A percentile compares a stretch with the other conserved stretches of the same genome.
These are phyloP conservation scores for Actenoides hombroni DNA, from an alignment of 2,113 vertebrate species.

Conservation along the genomic window DNA sequence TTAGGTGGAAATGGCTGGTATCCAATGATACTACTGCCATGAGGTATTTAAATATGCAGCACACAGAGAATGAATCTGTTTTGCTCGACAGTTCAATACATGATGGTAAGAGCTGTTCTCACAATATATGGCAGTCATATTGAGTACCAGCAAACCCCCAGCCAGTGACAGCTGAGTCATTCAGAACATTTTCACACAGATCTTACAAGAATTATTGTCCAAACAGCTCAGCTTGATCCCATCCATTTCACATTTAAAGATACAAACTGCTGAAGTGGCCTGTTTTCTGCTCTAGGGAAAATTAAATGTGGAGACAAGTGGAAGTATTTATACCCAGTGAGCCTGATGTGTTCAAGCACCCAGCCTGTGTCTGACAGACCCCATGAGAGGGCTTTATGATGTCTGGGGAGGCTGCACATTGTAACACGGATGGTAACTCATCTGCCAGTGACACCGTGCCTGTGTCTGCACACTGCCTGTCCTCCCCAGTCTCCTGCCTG, in stretches of 20 bases:
- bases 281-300: background rate
- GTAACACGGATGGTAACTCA: background rate
- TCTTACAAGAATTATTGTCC: background rate
- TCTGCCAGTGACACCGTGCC: rapidly evolving
- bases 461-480: background rate
- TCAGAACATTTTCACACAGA: background rate
- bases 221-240: background rate
- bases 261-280: background rate
- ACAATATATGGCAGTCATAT: background rate
- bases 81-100: background rate
- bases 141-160: background rate
- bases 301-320: background rate
- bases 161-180: background rate
- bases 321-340: background rate
- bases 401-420: background rate
- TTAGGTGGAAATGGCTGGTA: background rate
- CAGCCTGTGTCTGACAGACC: background rate
- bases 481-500: background rate
- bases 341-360: background rate
- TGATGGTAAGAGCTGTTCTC: background rate
- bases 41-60: background rate
- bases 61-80: background rate
- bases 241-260: background rate
- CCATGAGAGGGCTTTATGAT: background rate
- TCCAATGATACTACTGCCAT: background rate